Evolutionary conservation across 2,113 vertebrate genomes (phyloP).

Genomic region (Falco punctatus): DNA sequence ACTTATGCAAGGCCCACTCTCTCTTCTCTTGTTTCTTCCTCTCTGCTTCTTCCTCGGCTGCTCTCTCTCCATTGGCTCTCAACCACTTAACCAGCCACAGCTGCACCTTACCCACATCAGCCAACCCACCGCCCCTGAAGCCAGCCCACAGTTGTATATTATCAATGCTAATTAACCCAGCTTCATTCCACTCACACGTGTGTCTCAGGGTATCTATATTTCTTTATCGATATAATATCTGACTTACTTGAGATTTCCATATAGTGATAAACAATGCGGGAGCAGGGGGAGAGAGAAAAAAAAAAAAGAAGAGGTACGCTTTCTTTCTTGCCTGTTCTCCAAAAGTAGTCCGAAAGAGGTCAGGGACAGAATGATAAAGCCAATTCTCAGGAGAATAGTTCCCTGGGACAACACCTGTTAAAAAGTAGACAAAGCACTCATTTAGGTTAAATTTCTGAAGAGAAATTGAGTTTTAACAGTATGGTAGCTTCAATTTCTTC

Average conservation of each 20-base stretch:
- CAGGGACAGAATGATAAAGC: slow-evolving; percentile 87
- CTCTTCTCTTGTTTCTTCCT: too few relatives aligned
- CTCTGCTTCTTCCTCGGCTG: too few relatives aligned
- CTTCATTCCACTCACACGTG: too few relatives aligned
- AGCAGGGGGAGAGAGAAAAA: too few relatives aligned
- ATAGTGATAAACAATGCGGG: not conserved
- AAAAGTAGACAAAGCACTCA: not conserved
- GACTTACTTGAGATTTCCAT: not conserved
- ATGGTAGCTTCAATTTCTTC: not conserved
- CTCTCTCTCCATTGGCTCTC: too few relatives aligned
- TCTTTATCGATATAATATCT: not conserved
- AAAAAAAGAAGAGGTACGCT: too few relatives aligned
- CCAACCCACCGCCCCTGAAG: too few relatives aligned
- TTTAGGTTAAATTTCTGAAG: not conserved
- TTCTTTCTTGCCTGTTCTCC: slow-evolving; percentile 82
- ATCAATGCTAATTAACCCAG: too few relatives aligned
- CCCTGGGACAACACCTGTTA: slow-evolving; percentile 77
- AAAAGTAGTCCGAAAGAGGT: slow-evolving; percentile 85
- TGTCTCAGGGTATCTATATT: not conserved
- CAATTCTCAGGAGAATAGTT: slow-evolving; percentile 79
- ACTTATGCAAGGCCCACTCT: too few relatives aligned
- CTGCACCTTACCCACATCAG: too few relatives aligned
- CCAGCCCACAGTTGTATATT: too few relatives aligned
- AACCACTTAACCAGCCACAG: too few relatives aligned
- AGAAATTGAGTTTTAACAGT: not conserved